These are phyloP conservation scores for Syndactyla subalaris DNA, from an alignment of 2,797 vertebrate species.

Conservation along the genomic window DNA sequence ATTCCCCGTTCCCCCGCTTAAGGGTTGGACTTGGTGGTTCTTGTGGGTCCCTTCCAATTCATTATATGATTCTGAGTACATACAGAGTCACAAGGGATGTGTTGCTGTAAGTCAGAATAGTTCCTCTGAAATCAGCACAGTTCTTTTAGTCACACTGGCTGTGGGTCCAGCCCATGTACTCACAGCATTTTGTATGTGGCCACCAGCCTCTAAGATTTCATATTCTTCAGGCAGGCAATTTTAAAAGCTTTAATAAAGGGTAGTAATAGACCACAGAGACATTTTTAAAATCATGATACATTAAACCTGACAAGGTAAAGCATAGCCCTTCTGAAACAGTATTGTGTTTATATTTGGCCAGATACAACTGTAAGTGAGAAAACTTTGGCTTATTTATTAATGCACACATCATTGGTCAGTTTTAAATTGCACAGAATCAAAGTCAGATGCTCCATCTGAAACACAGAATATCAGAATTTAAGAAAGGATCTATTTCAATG, in stretches of 20 bases:
- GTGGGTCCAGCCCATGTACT: background rate
- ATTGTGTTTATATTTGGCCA: background rate
- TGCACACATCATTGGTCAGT: background rate
- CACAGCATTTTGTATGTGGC: background rate
- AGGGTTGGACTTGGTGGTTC: background rate
- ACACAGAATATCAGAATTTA: background rate
- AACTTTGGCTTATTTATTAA: background rate
- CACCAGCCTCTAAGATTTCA: background rate
- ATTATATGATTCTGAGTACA: background rate
- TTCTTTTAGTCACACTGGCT: background rate
- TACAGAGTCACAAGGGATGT: background rate
- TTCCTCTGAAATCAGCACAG: background rate
- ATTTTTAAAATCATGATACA: background rate
- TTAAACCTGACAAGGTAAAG: background rate
- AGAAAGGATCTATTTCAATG: background rate
- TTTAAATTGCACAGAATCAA: background rate
- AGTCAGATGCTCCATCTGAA: background rate
- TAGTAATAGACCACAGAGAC: background rate
- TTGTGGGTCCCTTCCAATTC: background rate
- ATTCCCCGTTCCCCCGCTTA: background rate
- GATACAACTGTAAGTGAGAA: background rate
- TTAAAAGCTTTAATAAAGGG: background rate
- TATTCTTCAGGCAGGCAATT: background rate
- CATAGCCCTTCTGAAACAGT: background rate
- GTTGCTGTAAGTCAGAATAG: background rate